Conservation (phyloP, 2,113 vertebrate species). For the Rhinoderma darwinii region DNA sequence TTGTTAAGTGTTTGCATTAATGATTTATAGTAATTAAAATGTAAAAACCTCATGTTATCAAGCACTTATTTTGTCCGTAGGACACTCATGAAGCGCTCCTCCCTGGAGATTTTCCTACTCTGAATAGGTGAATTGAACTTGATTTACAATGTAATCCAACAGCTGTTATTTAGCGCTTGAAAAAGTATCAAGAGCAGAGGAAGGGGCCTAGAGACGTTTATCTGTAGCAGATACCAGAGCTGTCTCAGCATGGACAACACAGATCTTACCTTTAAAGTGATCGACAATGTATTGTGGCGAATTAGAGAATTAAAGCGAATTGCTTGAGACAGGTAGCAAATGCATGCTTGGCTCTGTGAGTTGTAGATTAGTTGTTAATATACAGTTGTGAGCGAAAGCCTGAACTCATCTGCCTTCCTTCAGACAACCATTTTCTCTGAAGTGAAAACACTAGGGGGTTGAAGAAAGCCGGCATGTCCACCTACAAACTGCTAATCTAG, state of each 20-base stretch:
- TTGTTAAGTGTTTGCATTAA: slow-evolving; percentile 49
- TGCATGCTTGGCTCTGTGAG: slow-evolving; percentile 36
- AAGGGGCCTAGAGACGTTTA: slow-evolving; percentile 3
- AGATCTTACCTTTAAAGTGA: slow-evolving; percentile 2
- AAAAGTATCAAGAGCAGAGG: slow-evolving; percentile 17
- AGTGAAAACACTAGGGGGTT: slow-evolving; percentile 49
- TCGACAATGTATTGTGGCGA: background rate
- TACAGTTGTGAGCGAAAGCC: slow-evolving; percentile 23
- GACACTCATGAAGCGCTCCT: slow-evolving; percentile 21
- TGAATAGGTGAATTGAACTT: slow-evolving; percentile 36
- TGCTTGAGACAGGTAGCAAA: slow-evolving; percentile 19
- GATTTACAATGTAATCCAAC: slow-evolving; percentile 42
- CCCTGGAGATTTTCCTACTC: slow-evolving; percentile 13
- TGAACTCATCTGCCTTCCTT: slow-evolving; percentile 7
- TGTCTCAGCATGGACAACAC: background rate
- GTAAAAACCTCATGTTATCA: slow-evolving; percentile 45
- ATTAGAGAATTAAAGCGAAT: slow-evolving; percentile 13
- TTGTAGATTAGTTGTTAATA: slow-evolving; percentile 40
- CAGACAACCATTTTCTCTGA: slow-evolving; percentile 11
- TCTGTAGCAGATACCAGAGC: background rate
- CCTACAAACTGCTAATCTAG: slow-evolving; percentile 29
- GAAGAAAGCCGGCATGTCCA: slow-evolving; percentile 14
- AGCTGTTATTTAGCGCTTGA: slow-evolving; percentile 39
- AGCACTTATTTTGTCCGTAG: slow-evolving; percentile 38
- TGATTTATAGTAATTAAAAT: slow-evolving; percentile 50